A percentile compares a stretch with the other conserved stretches of the same genome.
These are phyloP conservation scores for Chloroceryle inda DNA, from an alignment of 2,797 vertebrate species.

Conservation along the genomic window DNA sequence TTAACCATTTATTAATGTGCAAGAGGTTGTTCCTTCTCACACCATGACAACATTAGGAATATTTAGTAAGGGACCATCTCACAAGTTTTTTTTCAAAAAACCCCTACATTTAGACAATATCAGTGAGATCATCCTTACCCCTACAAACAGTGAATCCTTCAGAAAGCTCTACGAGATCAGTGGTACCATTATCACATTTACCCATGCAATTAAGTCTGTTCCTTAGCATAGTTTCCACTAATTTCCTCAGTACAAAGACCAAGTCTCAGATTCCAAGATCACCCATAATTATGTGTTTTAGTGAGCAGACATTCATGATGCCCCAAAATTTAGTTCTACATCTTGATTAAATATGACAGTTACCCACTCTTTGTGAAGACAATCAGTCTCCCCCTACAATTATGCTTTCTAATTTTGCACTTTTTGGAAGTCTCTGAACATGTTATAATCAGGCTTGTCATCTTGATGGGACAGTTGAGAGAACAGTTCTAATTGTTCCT, in stretches of 20 bases:
- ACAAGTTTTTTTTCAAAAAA: neutral
- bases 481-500: neutral
- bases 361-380: neutral
- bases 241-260: neutral
- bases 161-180: neutral
- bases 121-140: neutral
- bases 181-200: neutral
- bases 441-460: neutral
- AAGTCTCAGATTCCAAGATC: neutral
- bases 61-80: neutral
- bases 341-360: constrained; percentile 18
- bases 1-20: neutral
- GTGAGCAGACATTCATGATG: neutral
- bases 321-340: neutral
- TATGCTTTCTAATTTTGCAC: neutral
- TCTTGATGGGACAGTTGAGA: neutral
- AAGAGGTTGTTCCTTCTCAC: neutral
- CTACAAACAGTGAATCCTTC: neutral
- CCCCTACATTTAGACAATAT: neutral
- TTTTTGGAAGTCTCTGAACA: neutral
- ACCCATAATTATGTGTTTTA: neutral
- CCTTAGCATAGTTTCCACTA: neutral
- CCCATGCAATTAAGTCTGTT: neutral
- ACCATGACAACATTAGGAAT: neutral
- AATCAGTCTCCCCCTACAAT: neutral